Evolutionary conservation across 2,797 vertebrate genomes (phyloP), one percentile per base, ranked within the genome.

Genomic region (Danio albolineatus): DNA sequence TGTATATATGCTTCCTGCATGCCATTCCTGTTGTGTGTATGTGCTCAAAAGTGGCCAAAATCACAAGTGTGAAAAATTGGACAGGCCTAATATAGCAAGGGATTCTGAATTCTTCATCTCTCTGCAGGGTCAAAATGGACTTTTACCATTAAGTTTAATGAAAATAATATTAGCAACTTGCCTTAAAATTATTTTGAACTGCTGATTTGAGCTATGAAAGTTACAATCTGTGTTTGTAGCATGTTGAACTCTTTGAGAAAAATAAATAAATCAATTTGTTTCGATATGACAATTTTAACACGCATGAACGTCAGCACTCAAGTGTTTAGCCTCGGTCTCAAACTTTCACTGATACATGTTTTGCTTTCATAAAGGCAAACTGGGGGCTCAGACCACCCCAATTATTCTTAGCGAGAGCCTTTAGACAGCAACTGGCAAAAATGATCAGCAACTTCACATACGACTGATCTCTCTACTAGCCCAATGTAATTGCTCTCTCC

Each of bases 401-500:
- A 60, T 78, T 78, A 78, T 51, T 67, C 41, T 48, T 41, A 51
- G 44, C 64, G 69, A 49, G 28, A 67, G 36, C 14, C 14, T 51
- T 66, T 44, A 61, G 54, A 73, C 54, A 38, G 44, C 64, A 51
- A 57, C 53, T 77, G 62, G 53, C 56, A 36, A 56, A 76, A 79
- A 79, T 67, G 54, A 81, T 49, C 39, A 28, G 51, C 36, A 21
- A 56, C 61, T 81, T 84, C 51, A 43, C 65, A 71, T 81, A 62
- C 39, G 56, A 39, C 60, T 51, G 21, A 13, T 71, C 54, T 73
- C 7, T 60, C 14, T 43, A 67, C 59, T 49, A 64, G 78, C 38
- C 56, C 48, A 73, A 64, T 79, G 81, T 71, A 73, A 85, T 86
- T 82, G 70, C 56, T 53, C 67, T 69, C 62, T 72, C 39, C 82